Base-by-base conservation (phyloP, 2,888 invertebrate genomes). In the Drosophila robusta region DNA sequence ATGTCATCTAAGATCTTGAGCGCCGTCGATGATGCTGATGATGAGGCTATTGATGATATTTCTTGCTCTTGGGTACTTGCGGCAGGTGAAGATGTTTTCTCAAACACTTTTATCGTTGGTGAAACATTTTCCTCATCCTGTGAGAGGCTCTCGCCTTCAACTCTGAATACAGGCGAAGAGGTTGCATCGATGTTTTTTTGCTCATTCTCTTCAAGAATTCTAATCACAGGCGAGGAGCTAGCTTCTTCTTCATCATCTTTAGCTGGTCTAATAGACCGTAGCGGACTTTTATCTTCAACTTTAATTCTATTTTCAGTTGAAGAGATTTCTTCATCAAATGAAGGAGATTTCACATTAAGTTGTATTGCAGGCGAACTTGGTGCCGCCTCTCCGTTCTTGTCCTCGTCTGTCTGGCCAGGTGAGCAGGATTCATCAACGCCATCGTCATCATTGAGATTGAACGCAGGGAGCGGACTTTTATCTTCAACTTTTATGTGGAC, bases 91-190 rank as follows among this genome's bases (percentile, higher is more conserved):
- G 8, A 34, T 22, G 11, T 2, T 26, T 54, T 44, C 24, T 34
- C 54, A 16, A 34, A 16, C 34, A 18, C 7, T 14, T 32, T 55
- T n/a, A 36, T 24, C 16, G 29, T 12, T 8, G 32, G 29, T 6
- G 66, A 51, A 26, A 12, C 34, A 29, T 11, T 22, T 44, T 75
- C 51, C 8, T 47, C 70, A 45, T 70, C 41, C 8, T 32, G 55
- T 45, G 76, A 60, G 7, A 42, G 38, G 14, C n/a, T 50, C 7
- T 50, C 36, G 4, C n/a, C 50, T 26, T 38, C 46, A n/a, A 38
- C 29, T 41, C 18, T 9, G 1, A 44, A 3, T 22, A 22, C 44
- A 26, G 57, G 34, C 11, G 55, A 49, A 38, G 46, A 42, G n/a
- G 11, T 56, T 16, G 56, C 51, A 14, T 51, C 34, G 14, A 8